Evolutionary conservation across 2,888 invertebrate genomes (phyloP), one percentile per base, ranked within the genome.

Genomic region (Stenolophus ochropezus): DNA sequence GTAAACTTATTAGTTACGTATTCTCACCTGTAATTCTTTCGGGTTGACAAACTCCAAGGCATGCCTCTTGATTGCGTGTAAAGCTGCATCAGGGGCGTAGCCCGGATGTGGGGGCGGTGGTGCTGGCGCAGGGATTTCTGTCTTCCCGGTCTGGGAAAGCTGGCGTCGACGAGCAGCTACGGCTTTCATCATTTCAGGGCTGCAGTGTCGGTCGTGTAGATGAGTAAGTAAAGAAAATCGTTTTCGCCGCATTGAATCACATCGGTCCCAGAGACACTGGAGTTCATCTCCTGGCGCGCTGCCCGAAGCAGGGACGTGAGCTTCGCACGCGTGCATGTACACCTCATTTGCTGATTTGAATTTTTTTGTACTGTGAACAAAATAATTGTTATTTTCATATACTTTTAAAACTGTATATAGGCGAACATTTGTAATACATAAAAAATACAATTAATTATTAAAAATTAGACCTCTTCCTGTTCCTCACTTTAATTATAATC

Each of bases 151-250:
- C 83, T 90, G 89, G 20, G 91, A 90, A 83, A 91, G 87, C 86
- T 92, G 92, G 86, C 93, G 92, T 11, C 94, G 91, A 61, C 94
- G 91, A 14, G 93, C 91, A 83, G 94, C 93, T 88, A 93, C 91
- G 85, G 92, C 91, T 86, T 92, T 93, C 86, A 94, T 88, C 0
- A 93, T 92, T 91, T 95, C 94, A 27, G 94, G 92, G 84, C 95
- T 96, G 88, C 98, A 96, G 88, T 99, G 99, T 83, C 97, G 95
- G 90, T 99, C 99, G 86, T 96, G 95, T 83, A 99, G 92, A 90
- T 99, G 99, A 82, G 99, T 98, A 93, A 98, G 96, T 47, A 99
- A 91, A 0, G 99, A 99, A 91, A 98, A 98, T 78, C 97, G 93
- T 87, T 96, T 95, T 81, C 98, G 90, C 80, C 96, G 95, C 89